Evolutionary conservation across 1,140 invertebrate species (phyloP).

Genomic region (Grapholita molesta): DNA sequence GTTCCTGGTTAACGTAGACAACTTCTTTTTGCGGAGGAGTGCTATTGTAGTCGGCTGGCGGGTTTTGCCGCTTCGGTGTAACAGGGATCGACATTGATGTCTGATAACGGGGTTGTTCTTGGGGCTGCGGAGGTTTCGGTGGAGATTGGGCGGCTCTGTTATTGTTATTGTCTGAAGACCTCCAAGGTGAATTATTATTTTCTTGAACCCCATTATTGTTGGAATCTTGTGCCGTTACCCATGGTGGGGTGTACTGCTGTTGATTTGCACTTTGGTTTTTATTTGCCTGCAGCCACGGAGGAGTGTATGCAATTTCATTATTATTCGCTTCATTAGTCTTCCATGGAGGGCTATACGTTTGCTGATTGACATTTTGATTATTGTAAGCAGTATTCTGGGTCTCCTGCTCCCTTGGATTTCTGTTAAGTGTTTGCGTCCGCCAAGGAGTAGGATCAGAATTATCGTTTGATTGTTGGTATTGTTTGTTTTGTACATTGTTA

Average conservation of each 20-base stretch:
- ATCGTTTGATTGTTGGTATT: slow-evolving; percentile 34
- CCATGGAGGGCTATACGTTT: slow-evolving; percentile 54
- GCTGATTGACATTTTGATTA: slow-evolving; percentile 40
- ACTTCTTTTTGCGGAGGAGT: slow-evolving; percentile 56
- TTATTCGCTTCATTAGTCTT: slow-evolving; percentile 53
- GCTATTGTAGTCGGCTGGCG: slow-evolving; percentile 54
- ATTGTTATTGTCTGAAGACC: slow-evolving; percentile 43
- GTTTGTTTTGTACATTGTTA: slow-evolving; percentile 34
- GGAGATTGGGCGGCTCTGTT: slow-evolving; percentile 29
- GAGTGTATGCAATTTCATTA: slow-evolving; percentile 46
- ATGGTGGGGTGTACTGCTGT: slow-evolving; percentile 53
- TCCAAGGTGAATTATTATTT: slow-evolving; percentile 42
- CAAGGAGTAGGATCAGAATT: slow-evolving; percentile 61
- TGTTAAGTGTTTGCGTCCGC: slow-evolving; percentile 64
- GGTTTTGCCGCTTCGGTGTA: slow-evolving; percentile 57
- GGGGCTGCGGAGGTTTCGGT: slow-evolving; percentile 32
- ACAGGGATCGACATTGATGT: slow-evolving; percentile 74
- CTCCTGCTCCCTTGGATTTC: slow-evolving; percentile 46
- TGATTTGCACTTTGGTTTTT: slow-evolving; percentile 33
- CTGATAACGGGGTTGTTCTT: slow-evolving; percentile 64
- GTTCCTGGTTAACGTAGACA: slow-evolving; percentile 64
- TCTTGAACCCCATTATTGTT: slow-evolving; percentile 53
- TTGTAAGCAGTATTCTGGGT: slow-evolving; percentile 42
- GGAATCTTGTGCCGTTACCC: slow-evolving; percentile 49
- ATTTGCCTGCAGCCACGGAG: slow-evolving; percentile 53